These are phyloP conservation scores for Cryptus viduatorius DNA, from an alignment of 2,888 invertebrate genomes.

Conservation along the genomic window DNA sequence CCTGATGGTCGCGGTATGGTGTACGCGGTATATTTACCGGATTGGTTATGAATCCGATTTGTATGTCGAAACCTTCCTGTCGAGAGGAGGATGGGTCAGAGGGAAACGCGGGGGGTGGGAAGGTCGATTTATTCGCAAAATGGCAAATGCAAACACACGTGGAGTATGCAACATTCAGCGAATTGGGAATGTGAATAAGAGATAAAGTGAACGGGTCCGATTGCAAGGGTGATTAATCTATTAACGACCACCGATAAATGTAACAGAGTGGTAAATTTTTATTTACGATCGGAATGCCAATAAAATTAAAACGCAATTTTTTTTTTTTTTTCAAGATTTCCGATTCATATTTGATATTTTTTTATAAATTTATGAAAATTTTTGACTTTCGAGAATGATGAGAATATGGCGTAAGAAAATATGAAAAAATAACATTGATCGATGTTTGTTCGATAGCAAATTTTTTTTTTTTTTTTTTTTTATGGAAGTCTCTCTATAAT, in stretches of 20 bases:
- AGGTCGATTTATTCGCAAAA: conserved; percentile 49
- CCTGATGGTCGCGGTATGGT: conserved; percentile 1
- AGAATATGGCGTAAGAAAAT: too few relatives aligned
- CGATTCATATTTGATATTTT: too few relatives aligned
- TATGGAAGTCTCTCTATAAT: too few relatives aligned
- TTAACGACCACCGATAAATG: conserved; percentile 58
- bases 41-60: conserved; percentile 67
- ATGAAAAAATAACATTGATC: too few relatives aligned
- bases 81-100: conserved; percentile 12
- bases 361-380: too few relatives aligned
- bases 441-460: too few relatives aligned
- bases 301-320: background rate
- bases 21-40: conserved; percentile 56
- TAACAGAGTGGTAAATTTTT: conserved; percentile 17
- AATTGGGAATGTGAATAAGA: conserved; percentile 35
- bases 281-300: background rate
- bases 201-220: conserved; percentile 36
- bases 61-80: conserved; percentile 47
- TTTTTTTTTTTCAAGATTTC: background rate
- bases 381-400: too few relatives aligned
- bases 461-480: too few relatives aligned
- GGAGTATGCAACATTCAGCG: background rate
- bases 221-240: conserved; percentile 48
- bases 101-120: background rate
- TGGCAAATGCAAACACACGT: conserved; percentile 53